phyloP scores from a whole-genome alignment of 2,888 invertebrate species.

The Drosophila neoperkinsi region DNA sequence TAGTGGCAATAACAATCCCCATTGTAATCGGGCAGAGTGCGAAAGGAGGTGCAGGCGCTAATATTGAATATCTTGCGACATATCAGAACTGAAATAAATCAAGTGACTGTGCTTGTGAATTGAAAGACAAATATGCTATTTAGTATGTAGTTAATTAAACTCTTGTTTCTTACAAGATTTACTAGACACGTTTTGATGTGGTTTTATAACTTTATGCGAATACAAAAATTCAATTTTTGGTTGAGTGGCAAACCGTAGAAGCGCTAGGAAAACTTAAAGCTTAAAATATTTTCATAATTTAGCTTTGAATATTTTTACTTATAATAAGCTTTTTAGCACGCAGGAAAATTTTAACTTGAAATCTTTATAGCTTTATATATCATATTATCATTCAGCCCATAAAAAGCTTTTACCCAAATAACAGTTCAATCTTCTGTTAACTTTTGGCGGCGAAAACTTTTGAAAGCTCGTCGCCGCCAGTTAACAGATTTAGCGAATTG shows the following conservation, averaged over 20 bases:
- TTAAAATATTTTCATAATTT: background rate
- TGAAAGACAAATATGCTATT: no score
- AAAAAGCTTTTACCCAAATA: background rate
- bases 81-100: no score
- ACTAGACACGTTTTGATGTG: background rate
- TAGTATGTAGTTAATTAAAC: no score
- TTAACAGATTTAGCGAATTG: constrained; percentile 24
- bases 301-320: background rate
- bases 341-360: background rate
- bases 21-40: constrained; percentile 2
- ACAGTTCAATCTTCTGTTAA: constrained; percentile 8
- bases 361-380: background rate
- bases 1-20: constrained; percentile 24
- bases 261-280: background rate
- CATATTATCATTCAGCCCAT: background rate
- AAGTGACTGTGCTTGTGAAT: no score
- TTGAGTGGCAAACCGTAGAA: background rate
- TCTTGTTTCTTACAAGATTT: no score
- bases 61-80: no score
- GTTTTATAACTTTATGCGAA: background rate
- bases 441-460: constrained; percentile 5
- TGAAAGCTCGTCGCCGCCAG: constrained; percentile 6
- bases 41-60: background rate
- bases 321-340: background rate
- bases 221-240: background rate